phyloP scores from a whole-genome alignment of 2,113 vertebrate species.

The Rattus rattus region DNA sequence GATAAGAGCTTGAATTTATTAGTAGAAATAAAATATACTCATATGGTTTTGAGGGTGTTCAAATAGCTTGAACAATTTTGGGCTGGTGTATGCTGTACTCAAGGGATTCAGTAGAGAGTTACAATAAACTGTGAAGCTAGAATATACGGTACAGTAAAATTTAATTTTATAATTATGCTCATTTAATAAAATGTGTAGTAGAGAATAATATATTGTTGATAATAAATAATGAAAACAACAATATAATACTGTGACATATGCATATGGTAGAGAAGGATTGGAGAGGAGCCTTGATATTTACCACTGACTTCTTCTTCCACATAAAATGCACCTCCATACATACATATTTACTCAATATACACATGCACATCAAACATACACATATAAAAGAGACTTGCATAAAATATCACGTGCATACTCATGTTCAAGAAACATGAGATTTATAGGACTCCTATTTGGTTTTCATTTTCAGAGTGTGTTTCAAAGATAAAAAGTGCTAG shows the following conservation, averaged over 20 bases:
- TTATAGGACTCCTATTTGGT: not conserved
- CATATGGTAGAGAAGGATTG: not conserved
- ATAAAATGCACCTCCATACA: not conserved
- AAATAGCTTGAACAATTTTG: not conserved
- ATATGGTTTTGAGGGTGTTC: not conserved
- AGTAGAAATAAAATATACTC: not conserved
- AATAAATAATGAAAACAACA: not conserved
- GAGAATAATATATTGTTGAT: not conserved
- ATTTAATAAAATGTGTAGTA: not conserved
- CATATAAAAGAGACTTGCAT: not conserved
- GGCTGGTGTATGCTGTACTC: not conserved
- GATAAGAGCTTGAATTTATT: not conserved
- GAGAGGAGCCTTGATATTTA: not conserved
- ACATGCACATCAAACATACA: not conserved
- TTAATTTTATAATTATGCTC: not conserved
- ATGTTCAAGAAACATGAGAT: not conserved
- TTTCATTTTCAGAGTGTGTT: not conserved
- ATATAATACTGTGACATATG: not conserved
- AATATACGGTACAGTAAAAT: not conserved
- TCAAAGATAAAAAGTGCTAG: not conserved
- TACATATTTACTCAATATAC: not conserved
- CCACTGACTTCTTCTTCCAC: not conserved
- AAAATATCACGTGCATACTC: not conserved
- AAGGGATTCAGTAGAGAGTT: too few relatives aligned
- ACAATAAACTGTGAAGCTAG: not conserved